Conservation (phyloP, 1,140 invertebrate species). For the Frieseomelitta varia region DNA sequence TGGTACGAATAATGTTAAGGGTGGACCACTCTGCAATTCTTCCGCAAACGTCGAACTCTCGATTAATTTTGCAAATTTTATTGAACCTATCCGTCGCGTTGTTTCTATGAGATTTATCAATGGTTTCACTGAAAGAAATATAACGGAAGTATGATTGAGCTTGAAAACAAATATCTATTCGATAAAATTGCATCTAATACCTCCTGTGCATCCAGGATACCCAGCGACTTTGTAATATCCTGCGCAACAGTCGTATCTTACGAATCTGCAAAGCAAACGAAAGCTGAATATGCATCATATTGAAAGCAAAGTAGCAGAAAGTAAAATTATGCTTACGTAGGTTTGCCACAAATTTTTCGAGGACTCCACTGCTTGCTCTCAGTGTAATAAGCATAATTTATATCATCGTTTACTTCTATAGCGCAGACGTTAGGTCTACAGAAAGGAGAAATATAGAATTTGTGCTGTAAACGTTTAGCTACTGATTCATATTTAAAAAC, state of each 20-base stretch:
- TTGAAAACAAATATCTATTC: too few species aligned
- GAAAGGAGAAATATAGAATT: background rate
- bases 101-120: slow-evolving; percentile 18
- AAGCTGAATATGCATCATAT: background rate
- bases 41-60: background rate
- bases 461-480: background rate
- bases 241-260: slow-evolving; percentile 24
- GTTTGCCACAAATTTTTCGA: slow-evolving; percentile 80
- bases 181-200: background rate
- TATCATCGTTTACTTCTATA: slow-evolving; percentile 81
- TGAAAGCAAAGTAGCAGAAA: background rate
- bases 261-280: slow-evolving; percentile 1
- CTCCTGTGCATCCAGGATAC: background rate
- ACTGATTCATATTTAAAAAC: background rate
- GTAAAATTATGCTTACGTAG: slow-evolving; percentile 76
- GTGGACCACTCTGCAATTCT: background rate
- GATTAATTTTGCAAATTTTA: slow-evolving; percentile 22
- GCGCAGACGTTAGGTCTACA: slow-evolving; percentile 82
- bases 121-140: slow-evolving; percentile 10
- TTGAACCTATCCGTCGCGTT: background rate
- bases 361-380: slow-evolving; percentile 82
- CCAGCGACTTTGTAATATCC: slow-evolving; percentile 24
- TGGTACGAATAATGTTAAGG: background rate
- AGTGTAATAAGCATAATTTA: slow-evolving; percentile 79
- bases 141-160: background rate